Conservation (phyloP, 2,888 invertebrate species). For the Dysmachus trigonus region DNA sequence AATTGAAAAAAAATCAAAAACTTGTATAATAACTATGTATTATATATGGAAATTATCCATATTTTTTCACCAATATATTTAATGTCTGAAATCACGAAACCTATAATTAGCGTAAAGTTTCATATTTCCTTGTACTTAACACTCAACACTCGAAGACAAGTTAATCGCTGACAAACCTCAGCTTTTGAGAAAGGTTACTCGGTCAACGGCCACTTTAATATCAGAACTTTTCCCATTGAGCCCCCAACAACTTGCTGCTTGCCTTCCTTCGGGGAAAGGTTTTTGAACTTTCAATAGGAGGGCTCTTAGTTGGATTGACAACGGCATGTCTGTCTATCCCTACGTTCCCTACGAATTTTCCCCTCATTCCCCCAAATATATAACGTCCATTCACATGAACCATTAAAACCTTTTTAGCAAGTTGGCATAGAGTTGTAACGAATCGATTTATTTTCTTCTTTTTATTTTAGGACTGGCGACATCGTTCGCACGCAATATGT, state of each 20-base stretch:
- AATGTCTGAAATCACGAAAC: not conserved
- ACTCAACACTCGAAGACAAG: not conserved
- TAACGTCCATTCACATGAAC: not conserved
- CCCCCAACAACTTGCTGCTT: not conserved
- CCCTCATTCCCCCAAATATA: not conserved
- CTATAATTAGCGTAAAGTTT: not conserved
- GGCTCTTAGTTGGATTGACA: not conserved
- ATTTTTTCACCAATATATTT: not conserved
- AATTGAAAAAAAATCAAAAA: no score
- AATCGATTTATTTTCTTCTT: constrained; percentile 13
- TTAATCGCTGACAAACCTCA: not conserved
- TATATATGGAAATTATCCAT: no score
- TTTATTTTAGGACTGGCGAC: constrained; percentile 61
- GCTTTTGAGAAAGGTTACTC: constrained; percentile 47
- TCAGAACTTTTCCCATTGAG: constrained; percentile 38
- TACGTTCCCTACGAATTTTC: not conserved
- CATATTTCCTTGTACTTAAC: constrained; percentile 26
- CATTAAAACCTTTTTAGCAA: not conserved
- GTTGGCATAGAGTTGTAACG: not conserved
- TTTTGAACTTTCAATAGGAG: constrained; percentile 29
- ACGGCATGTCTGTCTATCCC: not conserved
- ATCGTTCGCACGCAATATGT: constrained; percentile 59
- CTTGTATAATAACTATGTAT: no score
- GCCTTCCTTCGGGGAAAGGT: not conserved
- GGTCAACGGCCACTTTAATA: constrained; percentile 52